Base-by-base conservation (phyloP, 2,113 vertebrate species). In the Prinia subflava region DNA sequence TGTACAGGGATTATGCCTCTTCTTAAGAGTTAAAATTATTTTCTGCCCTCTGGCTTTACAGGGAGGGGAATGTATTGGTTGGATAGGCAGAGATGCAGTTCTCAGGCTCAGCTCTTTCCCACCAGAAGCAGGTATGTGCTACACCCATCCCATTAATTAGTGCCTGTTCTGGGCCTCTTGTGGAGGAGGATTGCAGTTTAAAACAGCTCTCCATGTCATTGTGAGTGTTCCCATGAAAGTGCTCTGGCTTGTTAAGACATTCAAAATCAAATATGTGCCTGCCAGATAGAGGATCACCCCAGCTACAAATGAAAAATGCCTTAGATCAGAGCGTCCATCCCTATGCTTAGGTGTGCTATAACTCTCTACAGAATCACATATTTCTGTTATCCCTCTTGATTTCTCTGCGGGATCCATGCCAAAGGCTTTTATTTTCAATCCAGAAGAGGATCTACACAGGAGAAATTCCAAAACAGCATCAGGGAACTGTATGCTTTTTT, bases 101-200 rank as follows among this genome's bases (percentile, higher is more conserved):
- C 73, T 95, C 73, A 75, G 79, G 56, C 83, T 93, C 2, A 0
- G 28, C 44, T 77, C 85, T 90, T 96, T 90, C 90, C 88, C 90
- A 91, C n/a, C 71, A 68, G 37, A 90, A 59, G 64, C 73, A 95
- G 88, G 88, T 96, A 96, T 93, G 93, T 83, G 86, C 64, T 93
- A 95, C 93, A 69, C 93, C 93, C 92, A 90, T 84, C 56, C 69
- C 1, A 5, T 91, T 95, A 95, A 97, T 96, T 95, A 96, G 24
- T 8, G 47, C 80, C 50, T 92, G 47, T 35, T 78, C 47, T 86
- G 65, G 73, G 83, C 82, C 73, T 97, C 69, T 56, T 94, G 56
- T 89, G 90, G 86, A 96, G 91, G 77, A 95, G 90, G 83, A 69
- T 7, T 82, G 60, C 22, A 50, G 60, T 75, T 84, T 93, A 74